Conservation (phyloP, 2,888 invertebrate genomes). For the Melieria omissa region DNA sequence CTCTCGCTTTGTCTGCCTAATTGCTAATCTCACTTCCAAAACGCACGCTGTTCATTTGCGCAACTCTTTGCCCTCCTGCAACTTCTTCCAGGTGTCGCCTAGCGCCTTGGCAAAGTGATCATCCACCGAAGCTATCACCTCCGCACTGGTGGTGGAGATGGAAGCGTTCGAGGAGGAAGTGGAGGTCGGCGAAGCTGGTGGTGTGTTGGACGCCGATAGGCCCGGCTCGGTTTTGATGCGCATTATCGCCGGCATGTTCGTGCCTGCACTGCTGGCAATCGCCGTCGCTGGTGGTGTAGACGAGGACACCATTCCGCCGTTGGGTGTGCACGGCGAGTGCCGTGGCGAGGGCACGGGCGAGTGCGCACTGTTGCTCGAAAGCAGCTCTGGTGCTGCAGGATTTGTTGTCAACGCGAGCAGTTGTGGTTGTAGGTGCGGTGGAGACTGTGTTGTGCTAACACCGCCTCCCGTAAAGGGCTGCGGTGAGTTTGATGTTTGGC, state of each 20-base stretch:
- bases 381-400: conserved; percentile 20
- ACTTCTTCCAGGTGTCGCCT: conserved; percentile 83
- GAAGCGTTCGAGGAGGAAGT: conserved; percentile 55
- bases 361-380: conserved; percentile 21
- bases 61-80: conserved; percentile 71
- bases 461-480: conserved; percentile 36
- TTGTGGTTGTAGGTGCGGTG: conserved; percentile 43
- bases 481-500: conserved; percentile 37
- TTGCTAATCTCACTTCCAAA: background rate
- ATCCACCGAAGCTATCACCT: conserved; percentile 74
- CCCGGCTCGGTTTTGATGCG: conserved; percentile 62
- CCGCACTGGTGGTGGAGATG: conserved; percentile 48
- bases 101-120: conserved; percentile 93
- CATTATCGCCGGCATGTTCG: conserved; percentile 53
- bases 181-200: conserved; percentile 56
- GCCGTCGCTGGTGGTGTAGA: conserved; percentile 19
- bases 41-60: conserved; percentile 42
- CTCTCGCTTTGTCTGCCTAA: background rate
- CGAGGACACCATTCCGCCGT: conserved; percentile 39
- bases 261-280: conserved; percentile 30
- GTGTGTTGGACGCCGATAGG: conserved; percentile 55
- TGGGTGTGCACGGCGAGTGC: conserved; percentile 43
- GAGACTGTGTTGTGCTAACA: conserved; percentile 42
- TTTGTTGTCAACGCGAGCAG: conserved; percentile 41
- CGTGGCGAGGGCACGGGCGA: conserved; percentile 30